Percentiles rank a stretch among this genome's conserved stretches.
Evolutionary conservation across 2,113 vertebrate genomes (phyloP).

Genomic region (human (Homo sapiens)): GRCh38 chr13:52394501-52395000

Average conservation of each 20-base stretch:
- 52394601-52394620: too few relatives aligned
- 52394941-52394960: not conserved
- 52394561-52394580: too few relatives aligned
- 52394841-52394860: rapidly evolving
- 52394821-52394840: not conserved
- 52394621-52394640: not conserved
- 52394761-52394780: not conserved
- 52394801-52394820: not conserved
- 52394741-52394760: not conserved
- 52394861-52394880: not conserved
- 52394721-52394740: not conserved
- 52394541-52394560: too few relatives aligned
- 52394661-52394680: not conserved
- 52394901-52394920: not conserved
- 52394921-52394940: not conserved
- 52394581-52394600: too few relatives aligned
- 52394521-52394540: too few relatives aligned
- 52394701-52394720: not conserved
- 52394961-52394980: not conserved
- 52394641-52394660: not conserved
- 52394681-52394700: not conserved
- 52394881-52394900: not conserved
- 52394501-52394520: too few relatives aligned
- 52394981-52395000: not conserved
- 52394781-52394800: not conserved